These are phyloP conservation scores for Anadara kagoshimensis DNA, from an alignment of 1,140 invertebrate species.

Conservation along the genomic window DNA sequence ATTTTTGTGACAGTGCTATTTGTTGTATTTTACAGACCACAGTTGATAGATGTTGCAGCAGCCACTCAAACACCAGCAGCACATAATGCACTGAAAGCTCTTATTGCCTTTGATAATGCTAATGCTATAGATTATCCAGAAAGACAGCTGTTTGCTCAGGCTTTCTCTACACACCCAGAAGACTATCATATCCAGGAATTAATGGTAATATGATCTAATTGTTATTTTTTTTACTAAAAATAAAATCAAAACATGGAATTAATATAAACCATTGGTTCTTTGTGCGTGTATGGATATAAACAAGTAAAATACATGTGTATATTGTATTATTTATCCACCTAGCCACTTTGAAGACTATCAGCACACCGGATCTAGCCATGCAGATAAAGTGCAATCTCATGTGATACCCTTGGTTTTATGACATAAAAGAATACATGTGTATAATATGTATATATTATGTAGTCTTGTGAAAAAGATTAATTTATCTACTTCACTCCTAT, in stretches of 20 bases:
- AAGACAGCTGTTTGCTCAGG: conserved; percentile 64
- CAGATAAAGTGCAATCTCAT: too few relatives aligned
- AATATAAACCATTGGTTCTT: too few relatives aligned
- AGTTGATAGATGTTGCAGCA: conserved; percentile 70
- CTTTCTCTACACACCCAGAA: conserved; percentile 68
- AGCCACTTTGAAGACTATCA: too few relatives aligned
- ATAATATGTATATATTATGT: too few relatives aligned
- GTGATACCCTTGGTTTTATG: too few relatives aligned
- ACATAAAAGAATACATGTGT: too few relatives aligned
- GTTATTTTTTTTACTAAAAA: not conserved
- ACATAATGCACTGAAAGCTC: conserved; percentile 62
- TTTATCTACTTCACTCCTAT: too few relatives aligned
- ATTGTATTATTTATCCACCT: too few relatives aligned
- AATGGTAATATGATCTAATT: conserved; percentile 51
- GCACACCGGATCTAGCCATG: too few relatives aligned
- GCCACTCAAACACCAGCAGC: conserved; percentile 68
- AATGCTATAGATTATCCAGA: conserved; percentile 60
- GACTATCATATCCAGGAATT: conserved; percentile 63
- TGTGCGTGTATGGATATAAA: too few relatives aligned
- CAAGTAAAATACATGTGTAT: not conserved
- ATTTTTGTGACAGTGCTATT: not conserved
- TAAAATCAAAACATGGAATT: too few relatives aligned
- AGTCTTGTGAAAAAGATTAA: too few relatives aligned
- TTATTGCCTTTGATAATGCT: conserved; percentile 65
- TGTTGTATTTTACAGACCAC: conserved; percentile 48